Conservation (phyloP, 2,113 vertebrate genomes). For the Motacilla tschutschensis region DNA sequence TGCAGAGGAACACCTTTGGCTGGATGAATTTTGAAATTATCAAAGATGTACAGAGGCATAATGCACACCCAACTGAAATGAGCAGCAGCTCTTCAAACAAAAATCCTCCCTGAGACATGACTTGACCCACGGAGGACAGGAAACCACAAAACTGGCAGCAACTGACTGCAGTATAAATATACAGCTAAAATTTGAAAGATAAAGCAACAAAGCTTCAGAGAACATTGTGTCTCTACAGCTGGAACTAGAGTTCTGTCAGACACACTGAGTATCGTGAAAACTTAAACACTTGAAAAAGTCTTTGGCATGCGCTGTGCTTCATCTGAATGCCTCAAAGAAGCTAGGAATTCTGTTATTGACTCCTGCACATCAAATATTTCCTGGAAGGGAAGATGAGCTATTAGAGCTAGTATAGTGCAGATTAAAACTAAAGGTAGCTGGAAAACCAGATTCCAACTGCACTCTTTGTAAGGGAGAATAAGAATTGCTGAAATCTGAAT, state of each 20-base stretch:
- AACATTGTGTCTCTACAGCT: neutral
- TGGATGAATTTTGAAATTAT: neutral
- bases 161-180: neutral
- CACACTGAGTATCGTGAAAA: neutral
- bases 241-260: neutral
- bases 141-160: slow-evolving; percentile 15
- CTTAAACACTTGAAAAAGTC: neutral
- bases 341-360: neutral
- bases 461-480: neutral
- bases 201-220: slow-evolving; percentile 24
- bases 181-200: neutral
- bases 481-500: neutral
- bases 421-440: neutral
- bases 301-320: neutral
- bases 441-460: neutral
- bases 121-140: neutral
- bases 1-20: neutral
- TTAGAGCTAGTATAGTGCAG: neutral
- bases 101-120: neutral
- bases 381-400: neutral
- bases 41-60: neutral
- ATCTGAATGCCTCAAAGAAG: neutral
- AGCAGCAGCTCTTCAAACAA: neutral
- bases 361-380: neutral
- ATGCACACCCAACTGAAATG: neutral